Percentiles rank a stretch among this genome's conserved stretches.
phyloP scores from a whole-genome alignment of 2,113 vertebrate genomes.

The Gallinago media region DNA sequence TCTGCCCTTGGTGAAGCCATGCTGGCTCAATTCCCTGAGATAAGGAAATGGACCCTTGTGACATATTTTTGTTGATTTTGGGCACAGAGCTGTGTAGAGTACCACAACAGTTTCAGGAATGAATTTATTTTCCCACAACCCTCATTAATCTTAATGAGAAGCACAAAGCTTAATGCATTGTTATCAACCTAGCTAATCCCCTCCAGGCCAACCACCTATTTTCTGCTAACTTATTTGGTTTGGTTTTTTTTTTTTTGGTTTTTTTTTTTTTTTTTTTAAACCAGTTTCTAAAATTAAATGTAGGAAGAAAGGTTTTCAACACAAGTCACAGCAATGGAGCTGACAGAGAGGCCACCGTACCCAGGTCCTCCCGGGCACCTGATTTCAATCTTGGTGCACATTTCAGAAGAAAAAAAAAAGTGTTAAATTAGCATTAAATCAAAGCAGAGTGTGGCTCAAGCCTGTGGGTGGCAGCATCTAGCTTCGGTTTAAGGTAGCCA shows the following conservation, averaged over 20 bases:
- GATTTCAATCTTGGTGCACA: not conserved
- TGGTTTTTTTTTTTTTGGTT: not conserved
- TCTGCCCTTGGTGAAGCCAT: no score
- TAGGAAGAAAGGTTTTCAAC: not conserved
- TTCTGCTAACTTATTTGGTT: not conserved
- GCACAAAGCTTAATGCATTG: not conserved
- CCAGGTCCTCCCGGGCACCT: not conserved
- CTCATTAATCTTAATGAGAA: not conserved
- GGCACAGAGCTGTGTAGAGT: not conserved
- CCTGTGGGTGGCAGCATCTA: slow-evolving; percentile 49
- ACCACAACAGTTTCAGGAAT: not conserved
- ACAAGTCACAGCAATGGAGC: not conserved
- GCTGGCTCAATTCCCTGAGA: not conserved
- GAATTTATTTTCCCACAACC: not conserved
- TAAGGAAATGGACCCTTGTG: not conserved
- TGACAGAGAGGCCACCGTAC: not conserved
- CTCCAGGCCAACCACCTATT: not conserved
- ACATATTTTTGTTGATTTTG: not conserved
- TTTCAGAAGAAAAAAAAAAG: not conserved
- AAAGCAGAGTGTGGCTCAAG: not conserved
- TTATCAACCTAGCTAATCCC: not conserved
- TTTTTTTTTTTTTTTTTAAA: not conserved
- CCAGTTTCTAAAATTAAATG: not conserved
- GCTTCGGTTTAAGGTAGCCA: not conserved
- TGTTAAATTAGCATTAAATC: not conserved